A percentile compares a stretch with the other conserved stretches of the same genome.
phyloP scores from a whole-genome alignment of 1,140 invertebrate species.

The Eriosoma lanigerum region DNA sequence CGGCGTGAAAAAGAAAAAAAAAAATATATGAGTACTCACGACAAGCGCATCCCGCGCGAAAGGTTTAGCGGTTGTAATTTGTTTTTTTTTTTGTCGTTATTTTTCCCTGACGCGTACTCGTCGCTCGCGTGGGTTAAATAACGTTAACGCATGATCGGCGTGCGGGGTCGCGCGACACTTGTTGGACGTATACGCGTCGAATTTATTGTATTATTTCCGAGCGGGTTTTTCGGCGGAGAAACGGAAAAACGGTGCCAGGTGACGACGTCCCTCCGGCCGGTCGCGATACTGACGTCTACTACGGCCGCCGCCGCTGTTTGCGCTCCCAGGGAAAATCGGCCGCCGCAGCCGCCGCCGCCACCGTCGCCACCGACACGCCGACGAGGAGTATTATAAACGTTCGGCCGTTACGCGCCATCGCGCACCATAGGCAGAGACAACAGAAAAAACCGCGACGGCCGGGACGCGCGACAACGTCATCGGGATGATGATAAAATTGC shows the following conservation, averaged over 20 bases:
- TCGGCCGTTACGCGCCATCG: background rate
- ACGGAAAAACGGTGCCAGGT: background rate
- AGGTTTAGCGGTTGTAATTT: background rate
- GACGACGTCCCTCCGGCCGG: constrained; percentile 6
- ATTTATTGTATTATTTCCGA: too few species aligned
- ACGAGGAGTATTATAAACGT: too few species aligned
- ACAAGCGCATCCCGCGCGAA: too few species aligned
- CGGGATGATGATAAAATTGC: too few species aligned
- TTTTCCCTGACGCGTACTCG: background rate
- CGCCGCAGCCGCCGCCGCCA: background rate
- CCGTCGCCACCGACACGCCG: background rate
- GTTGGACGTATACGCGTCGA: background rate
- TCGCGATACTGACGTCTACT: constrained; percentile 16
- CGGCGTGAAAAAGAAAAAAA: too few species aligned
- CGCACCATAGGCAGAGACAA: background rate
- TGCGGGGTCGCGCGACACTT: background rate
- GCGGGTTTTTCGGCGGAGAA: background rate
- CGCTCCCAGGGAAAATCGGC: constrained; percentile 35
- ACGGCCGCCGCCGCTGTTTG: background rate
- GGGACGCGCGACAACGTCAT: background rate
- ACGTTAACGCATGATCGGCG: background rate
- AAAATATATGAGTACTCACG: too few species aligned
- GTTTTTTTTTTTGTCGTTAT: too few species aligned
- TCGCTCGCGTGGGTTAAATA: background rate
- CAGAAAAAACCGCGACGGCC: background rate